Conservation (phyloP, 2,113 vertebrate genomes). For the Cynopterus brachyotis region DNA sequence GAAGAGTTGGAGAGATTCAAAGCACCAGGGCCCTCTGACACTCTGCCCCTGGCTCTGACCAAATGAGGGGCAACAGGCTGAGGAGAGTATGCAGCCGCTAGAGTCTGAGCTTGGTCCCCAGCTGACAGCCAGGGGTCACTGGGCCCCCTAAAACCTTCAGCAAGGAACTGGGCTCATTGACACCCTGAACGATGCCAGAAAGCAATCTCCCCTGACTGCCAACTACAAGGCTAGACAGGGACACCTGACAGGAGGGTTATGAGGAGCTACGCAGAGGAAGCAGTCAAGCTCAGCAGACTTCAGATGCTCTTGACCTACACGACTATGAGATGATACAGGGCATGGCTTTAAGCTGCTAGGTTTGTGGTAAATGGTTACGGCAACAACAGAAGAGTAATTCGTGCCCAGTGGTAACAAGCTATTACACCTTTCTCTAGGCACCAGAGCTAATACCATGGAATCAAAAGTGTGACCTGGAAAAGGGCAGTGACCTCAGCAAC, state of each 20-base stretch:
- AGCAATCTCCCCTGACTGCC: background rate
- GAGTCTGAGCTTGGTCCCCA: too few species aligned
- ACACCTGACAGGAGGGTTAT: too few species aligned
- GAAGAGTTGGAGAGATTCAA: background rate
- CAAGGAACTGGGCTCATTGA: background rate
- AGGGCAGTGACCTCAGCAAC: background rate
- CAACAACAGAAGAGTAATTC: background rate
- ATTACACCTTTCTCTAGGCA: background rate
- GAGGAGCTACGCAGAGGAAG: background rate
- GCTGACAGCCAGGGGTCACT: background rate
- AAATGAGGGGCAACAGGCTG: background rate
- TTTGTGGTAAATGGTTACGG: background rate
- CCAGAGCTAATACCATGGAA: background rate
- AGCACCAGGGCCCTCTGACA: background rate
- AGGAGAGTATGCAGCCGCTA: accelerated
- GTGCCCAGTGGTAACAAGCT: background rate
- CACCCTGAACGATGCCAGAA: background rate
- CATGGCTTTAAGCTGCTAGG: background rate
- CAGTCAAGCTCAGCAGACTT: background rate
- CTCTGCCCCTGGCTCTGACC: background rate
- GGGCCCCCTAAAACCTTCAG: background rate
- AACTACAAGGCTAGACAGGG: background rate
- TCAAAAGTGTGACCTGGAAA: background rate
- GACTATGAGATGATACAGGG: background rate
- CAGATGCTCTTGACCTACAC: background rate